Conservation (phyloP, 2,888 invertebrate genomes). For the Bombyx huttoni region DNA sequence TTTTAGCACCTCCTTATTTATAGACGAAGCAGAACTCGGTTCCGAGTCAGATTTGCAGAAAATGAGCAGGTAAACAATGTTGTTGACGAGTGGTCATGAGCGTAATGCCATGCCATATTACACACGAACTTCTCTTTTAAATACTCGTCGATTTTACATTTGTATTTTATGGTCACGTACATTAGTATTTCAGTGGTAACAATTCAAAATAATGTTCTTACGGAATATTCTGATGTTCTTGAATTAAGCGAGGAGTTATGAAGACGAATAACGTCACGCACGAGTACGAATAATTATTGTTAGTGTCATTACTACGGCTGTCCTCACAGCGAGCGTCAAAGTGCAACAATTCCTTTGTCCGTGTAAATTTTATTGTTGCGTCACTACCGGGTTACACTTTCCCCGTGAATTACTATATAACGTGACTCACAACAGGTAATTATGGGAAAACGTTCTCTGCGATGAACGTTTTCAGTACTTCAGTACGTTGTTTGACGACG, state of each 20-base stretch:
- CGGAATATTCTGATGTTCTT: slow-evolving; percentile 6
- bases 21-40: slow-evolving; percentile 53
- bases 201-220: not conserved
- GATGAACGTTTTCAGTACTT: slow-evolving; percentile 19
- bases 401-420: slow-evolving; percentile 45
- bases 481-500: not conserved
- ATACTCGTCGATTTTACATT: slow-evolving; percentile 1
- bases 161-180: slow-evolving; percentile 1
- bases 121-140: not conserved
- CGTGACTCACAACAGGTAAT: slow-evolving; percentile 42
- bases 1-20: slow-evolving; percentile 72
- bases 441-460: slow-evolving; percentile 37
- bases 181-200: not conserved
- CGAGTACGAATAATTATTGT: not conserved
- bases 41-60: slow-evolving; percentile 57
- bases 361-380: slow-evolving; percentile 63
- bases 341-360: slow-evolving; percentile 61
- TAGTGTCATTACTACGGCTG: not conserved
- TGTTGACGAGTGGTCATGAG: slow-evolving; percentile 20
- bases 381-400: slow-evolving; percentile 58
- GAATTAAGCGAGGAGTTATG: not conserved
- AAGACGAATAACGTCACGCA: not conserved
- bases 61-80: slow-evolving; percentile 52
- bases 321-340: slow-evolving; percentile 24
- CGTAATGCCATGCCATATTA: not conserved